Evolutionary conservation across 1,140 invertebrate genomes (phyloP), one percentile per base, ranked within the genome.

Genomic region (Nilaparvata lugens): DNA sequence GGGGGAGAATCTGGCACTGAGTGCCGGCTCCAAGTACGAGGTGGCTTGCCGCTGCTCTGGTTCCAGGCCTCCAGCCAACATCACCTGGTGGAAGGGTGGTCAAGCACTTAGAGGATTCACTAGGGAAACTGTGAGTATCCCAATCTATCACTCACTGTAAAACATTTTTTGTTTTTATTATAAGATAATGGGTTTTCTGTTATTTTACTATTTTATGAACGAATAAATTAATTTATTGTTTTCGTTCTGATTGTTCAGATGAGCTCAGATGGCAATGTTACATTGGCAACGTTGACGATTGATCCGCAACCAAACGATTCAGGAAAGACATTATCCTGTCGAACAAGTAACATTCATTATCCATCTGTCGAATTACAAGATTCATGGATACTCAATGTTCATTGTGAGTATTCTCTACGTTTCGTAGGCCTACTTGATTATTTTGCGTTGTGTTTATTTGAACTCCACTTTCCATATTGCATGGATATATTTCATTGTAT

Each of bases 41-140:
- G 76, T 94, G 65, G 80, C 79, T 64, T 93, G 91, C 75, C 83
- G 88, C 69, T 83, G 87, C n/a, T 82, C 87, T 4, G 91, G 91
- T n/a, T 88, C 89, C 24, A 76, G 88, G 64, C 91, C 91, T 1
- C 81, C 83, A 14, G 89, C 91, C 1, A 82, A 80, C 53, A 87
- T 93, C 67, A 88, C 86, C 18, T 94, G 91, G 91, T 91, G 87
- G 83, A 90, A 89, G 70, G 88, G 86, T 23, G 81, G 80, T 65
- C 78, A 79, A 1, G 78, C 82, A 62, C 78, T 91, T 65, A 83
- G 81, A 67, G 83, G 82, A 68, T 81, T 40, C 68, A 82, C 85
- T 45, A 79, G 82, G 68, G 84, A 88, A 75, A 82, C 78, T 70
- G 88, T 90, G 78, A 85, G 83, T 79, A 42, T 48, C 9, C 9